A percentile compares a stretch with the other conserved stretches of the same genome.
Evolutionary conservation across 2,888 invertebrate genomes (phyloP).

Genomic region (Lepidocyrtoides sp.): DNA sequence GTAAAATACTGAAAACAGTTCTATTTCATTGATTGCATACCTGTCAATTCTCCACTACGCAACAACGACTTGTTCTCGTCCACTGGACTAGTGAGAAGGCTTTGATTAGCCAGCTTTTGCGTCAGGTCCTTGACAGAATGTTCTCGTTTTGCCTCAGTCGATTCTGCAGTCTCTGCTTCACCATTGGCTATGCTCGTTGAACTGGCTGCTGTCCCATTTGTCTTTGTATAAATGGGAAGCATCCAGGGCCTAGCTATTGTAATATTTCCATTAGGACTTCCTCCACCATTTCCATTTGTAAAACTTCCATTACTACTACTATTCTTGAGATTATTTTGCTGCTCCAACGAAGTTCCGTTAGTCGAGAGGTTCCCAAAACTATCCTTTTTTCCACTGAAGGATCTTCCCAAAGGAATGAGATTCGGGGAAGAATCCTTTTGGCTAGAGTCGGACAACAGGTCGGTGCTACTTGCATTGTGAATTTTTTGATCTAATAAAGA

Average conservation of each 20-base stretch:
- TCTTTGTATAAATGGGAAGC: conserved; percentile 83
- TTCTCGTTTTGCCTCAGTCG: conserved; percentile 92
- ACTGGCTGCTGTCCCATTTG: conserved; percentile 81
- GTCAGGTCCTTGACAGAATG: conserved; percentile 96
- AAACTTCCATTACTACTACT: conserved; percentile 70
- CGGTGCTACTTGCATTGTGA: conserved; percentile 81
- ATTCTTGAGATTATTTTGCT: conserved; percentile 82
- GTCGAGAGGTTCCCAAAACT: conserved; percentile 58
- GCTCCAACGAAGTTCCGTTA: conserved; percentile 70
- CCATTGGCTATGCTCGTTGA: conserved; percentile 79
- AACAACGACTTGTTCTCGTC: conserved; percentile 86
- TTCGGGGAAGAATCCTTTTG: conserved; percentile 78
- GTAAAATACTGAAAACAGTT: background rate
- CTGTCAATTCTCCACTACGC: conserved; percentile 84
- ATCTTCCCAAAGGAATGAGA: conserved; percentile 84
- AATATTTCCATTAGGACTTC: conserved; percentile 71
- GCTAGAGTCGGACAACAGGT: conserved; percentile 77
- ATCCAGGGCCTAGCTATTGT: conserved; percentile 84
- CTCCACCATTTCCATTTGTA: conserved; percentile 67
- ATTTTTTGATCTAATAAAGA: conserved; percentile 93
- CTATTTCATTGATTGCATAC: conserved; percentile 10
- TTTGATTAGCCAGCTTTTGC: conserved; percentile 93
- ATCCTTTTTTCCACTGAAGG: conserved; percentile 81
- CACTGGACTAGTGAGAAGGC: conserved; percentile 88
- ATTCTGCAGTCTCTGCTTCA: conserved; percentile 87